Percentiles rank a stretch among this genome's conserved stretches.
These are phyloP conservation scores for Puntigrus tetrazona DNA, from an alignment of 2,113 vertebrate genomes.

Conservation along the genomic window DNA sequence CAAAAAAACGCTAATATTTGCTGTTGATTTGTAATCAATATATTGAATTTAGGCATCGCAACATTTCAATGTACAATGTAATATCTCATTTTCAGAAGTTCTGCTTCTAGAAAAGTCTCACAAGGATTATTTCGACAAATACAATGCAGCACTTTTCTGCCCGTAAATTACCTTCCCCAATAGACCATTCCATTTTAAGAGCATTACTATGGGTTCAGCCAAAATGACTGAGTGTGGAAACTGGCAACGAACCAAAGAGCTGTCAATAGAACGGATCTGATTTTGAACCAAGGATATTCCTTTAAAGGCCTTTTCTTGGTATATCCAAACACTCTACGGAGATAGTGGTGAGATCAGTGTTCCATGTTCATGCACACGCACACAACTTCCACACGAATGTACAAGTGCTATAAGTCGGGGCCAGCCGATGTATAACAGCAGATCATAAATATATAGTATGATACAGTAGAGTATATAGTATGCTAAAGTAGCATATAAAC, in stretches of 20 bases:
- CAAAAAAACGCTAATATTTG: not conserved
- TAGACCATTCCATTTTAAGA: not conserved
- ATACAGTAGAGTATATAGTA: conserved; percentile 23
- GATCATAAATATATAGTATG: conserved; percentile 33
- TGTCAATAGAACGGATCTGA: not conserved
- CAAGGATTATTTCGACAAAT: not conserved
- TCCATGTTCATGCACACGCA: conserved; percentile 21
- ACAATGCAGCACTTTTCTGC: not conserved
- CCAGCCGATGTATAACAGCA: conserved; percentile 40
- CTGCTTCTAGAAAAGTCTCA: not conserved
- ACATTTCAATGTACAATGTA: not conserved
- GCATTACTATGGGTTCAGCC: not conserved
- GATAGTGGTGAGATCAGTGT: conserved; percentile 15
- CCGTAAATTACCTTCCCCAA: not conserved
- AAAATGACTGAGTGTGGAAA: not conserved
- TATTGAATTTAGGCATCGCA: not conserved
- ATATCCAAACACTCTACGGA: not conserved
- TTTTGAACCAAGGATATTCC: not conserved
- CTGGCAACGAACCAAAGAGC: not conserved
- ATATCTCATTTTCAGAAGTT: not conserved
- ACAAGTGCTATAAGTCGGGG: conserved; percentile 34
- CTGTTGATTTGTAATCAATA: not conserved
- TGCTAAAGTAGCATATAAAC: conserved; percentile 11
- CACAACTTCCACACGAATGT: conserved; percentile 34
- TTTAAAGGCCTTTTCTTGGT: conserved; percentile 12